Evolutionary conservation across 2,113 vertebrate genomes (phyloP).

Genomic region (Thunnus maccoyii): DNA sequence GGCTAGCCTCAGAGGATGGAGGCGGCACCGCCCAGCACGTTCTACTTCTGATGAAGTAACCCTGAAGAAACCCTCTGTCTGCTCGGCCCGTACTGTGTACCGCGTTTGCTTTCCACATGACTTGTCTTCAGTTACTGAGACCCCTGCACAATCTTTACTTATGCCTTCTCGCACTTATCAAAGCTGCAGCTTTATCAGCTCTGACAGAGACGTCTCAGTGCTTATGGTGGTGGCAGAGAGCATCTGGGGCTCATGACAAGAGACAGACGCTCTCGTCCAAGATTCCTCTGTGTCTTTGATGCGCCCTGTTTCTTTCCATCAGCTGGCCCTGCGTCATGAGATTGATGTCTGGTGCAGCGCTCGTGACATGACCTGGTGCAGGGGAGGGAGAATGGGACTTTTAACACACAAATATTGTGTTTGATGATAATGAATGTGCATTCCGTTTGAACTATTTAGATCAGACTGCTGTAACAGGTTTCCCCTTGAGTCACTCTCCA

Average conservation of each 20-base stretch:
- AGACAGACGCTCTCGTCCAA: slow-evolving; percentile 51
- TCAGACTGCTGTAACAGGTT: background rate
- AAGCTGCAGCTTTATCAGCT: slow-evolving; percentile 58
- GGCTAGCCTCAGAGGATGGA: slow-evolving; percentile 78
- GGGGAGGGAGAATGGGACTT: background rate
- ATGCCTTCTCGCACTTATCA: slow-evolving; percentile 60
- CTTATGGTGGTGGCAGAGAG: slow-evolving; percentile 45
- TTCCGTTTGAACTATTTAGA: background rate
- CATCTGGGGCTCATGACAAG: slow-evolving; percentile 74
- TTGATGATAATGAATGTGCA: background rate
- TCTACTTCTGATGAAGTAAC: slow-evolving; percentile 65
- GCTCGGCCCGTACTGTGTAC: slow-evolving; percentile 7
- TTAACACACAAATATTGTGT: background rate
- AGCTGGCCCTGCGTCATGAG: background rate
- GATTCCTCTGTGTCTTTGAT: slow-evolving; percentile 22
- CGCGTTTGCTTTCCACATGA: slow-evolving; percentile 43
- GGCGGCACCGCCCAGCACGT: slow-evolving; percentile 70
- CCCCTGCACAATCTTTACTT: slow-evolving; percentile 53
- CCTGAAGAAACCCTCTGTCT: slow-evolving; percentile 35
- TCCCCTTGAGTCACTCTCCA: background rate
- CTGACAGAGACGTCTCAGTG: slow-evolving; percentile 57
- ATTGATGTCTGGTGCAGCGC: slow-evolving; percentile 38
- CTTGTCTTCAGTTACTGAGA: slow-evolving; percentile 44
- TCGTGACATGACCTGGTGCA: slow-evolving; percentile 36
- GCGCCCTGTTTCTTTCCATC: slow-evolving; percentile 37